Evolutionary conservation across 2,113 vertebrate genomes (phyloP).

Genomic region (Mormyrus iriodes): DNA sequence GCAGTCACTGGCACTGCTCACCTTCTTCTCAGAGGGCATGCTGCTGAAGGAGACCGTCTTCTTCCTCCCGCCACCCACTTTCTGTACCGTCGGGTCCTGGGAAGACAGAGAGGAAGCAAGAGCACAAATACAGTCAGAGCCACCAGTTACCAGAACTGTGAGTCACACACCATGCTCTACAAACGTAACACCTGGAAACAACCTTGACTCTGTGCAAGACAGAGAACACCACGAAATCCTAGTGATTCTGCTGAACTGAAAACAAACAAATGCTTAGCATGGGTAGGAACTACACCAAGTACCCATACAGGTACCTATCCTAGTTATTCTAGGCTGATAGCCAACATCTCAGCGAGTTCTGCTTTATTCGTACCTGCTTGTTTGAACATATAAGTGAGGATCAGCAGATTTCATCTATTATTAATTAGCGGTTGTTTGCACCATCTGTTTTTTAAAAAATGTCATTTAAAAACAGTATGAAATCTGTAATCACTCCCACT

Average conservation of each 20-base stretch:
- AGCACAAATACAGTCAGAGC: conserved; percentile 7
- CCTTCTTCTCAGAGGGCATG: conserved; percentile 96
- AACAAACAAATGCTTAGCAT: background rate
- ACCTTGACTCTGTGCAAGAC: background rate
- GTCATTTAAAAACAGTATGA: background rate
- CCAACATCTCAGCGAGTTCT: background rate
- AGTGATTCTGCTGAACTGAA: background rate
- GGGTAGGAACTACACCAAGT: background rate
- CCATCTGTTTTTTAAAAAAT: background rate
- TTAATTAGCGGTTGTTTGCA: background rate
- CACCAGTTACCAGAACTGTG: background rate
- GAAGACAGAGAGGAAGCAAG: conserved; percentile 22
- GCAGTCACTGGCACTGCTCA: conserved; percentile 90
- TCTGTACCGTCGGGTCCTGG: conserved; percentile 88
- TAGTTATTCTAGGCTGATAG: background rate
- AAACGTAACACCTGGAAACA: background rate
- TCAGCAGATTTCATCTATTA: background rate
- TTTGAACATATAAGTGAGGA: background rate
- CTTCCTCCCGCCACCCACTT: conserved; percentile 77
- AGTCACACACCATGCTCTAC: background rate
- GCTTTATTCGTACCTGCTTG: background rate
- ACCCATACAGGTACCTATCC: background rate
- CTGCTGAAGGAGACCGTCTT: conserved; percentile 98
- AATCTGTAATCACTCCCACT: background rate
- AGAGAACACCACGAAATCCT: background rate